A percentile compares a stretch with the other conserved stretches of the same genome.
Evolutionary conservation across 2,888 invertebrate species (phyloP).

Genomic region (Drosophila maculinotata): DNA sequence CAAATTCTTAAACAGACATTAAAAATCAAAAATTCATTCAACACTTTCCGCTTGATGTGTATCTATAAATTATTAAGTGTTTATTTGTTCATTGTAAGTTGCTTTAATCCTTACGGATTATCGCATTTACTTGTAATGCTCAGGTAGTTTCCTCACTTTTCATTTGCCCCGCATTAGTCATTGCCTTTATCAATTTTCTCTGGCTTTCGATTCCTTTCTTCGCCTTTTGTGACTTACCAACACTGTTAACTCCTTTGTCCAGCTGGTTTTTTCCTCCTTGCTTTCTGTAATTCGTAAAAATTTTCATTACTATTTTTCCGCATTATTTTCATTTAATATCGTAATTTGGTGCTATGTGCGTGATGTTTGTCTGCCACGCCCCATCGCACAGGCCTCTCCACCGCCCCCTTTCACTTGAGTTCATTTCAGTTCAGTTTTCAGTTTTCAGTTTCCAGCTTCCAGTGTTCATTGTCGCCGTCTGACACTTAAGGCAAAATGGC

Average conservation of each 20-base stretch:
- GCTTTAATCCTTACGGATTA: neutral
- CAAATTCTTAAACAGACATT: too few species aligned
- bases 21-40: too few species aligned
- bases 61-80: neutral
- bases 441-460: constrained; percentile 7
- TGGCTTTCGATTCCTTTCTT: constrained; percentile 4
- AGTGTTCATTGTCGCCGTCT: constrained; percentile 42
- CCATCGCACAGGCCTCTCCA: neutral
- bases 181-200: constrained; percentile 5
- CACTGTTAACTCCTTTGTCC: constrained; percentile 23
- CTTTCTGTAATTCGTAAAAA: constrained; percentile 27
- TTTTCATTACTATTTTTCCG: constrained; percentile 53
- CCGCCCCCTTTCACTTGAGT: constrained; percentile 35
- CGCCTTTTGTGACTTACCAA: constrained; percentile 14
- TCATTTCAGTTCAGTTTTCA: constrained; percentile 45
- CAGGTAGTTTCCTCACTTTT: constrained; percentile 19
- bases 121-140: constrained; percentile 3
- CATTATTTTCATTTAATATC: constrained; percentile 25
- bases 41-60: too few species aligned
- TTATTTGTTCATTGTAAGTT: neutral
- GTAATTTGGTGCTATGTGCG: constrained; percentile 20
- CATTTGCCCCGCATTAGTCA: constrained; percentile 7
- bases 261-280: neutral
- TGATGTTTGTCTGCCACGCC: constrained; percentile 18
- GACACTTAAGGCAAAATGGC: constrained; percentile 67